These are phyloP conservation scores for Myripristis murdjan DNA, from an alignment of 2,797 vertebrate species.

Conservation along the genomic window DNA sequence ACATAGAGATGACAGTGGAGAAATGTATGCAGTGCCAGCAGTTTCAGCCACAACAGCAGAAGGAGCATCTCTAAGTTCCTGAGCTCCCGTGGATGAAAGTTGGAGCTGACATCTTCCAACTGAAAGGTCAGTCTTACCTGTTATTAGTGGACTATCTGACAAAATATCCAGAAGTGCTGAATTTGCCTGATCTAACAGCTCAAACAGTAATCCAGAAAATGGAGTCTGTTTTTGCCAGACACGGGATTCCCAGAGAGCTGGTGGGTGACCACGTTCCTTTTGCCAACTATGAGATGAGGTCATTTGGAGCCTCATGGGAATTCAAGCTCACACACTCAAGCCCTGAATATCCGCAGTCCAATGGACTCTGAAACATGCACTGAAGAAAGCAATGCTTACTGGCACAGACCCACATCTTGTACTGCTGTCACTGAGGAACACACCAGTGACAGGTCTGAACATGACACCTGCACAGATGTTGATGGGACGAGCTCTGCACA, in stretches of 20 bases:
- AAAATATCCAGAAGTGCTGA: constrained; percentile 45
- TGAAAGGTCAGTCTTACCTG: constrained; percentile 39
- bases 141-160: constrained; percentile 12
- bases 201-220: constrained; percentile 25
- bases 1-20: constrained; percentile 8
- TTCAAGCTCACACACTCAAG: constrained; percentile 35
- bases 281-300: constrained; percentile 40
- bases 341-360: constrained; percentile 14
- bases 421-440: constrained; percentile 38
- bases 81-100: not conserved
- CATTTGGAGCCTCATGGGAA: constrained; percentile 15
- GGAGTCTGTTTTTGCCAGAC: no score
- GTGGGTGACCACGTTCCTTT: constrained; percentile 40
- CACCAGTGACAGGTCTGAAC: constrained; percentile 36
- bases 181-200: constrained; percentile 22
- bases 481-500: constrained; percentile 26
- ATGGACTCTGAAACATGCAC: constrained; percentile 28
- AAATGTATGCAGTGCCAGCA: constrained; percentile 14
- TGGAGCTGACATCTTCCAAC: no score
- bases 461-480: constrained; percentile 42
- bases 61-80: constrained; percentile 21
- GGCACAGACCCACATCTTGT: constrained; percentile 19
- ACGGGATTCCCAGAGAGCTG: constrained; percentile 11
- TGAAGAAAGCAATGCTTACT: constrained; percentile 11
- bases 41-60: constrained; percentile 8